A percentile compares a stretch with the other conserved stretches of the same genome.
Evolutionary conservation across 2,888 invertebrate species (phyloP).

Genomic region (Agapetus fuscipes): DNA sequence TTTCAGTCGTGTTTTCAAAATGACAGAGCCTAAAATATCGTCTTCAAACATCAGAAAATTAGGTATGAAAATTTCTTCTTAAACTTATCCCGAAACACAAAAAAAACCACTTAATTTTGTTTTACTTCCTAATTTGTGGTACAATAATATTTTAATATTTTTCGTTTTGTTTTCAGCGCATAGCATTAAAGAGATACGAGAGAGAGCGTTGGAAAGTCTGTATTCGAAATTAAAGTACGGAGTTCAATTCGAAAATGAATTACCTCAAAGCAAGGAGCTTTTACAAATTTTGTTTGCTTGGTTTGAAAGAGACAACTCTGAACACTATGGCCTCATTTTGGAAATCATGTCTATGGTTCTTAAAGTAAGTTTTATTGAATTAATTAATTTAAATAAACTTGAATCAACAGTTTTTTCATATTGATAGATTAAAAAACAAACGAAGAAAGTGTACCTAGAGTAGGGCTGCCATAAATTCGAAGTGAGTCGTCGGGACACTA

Average conservation of each 20-base stretch:
- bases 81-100: slow-evolving; percentile 3
- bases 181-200: slow-evolving; percentile 47
- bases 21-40: slow-evolving; percentile 22
- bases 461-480: no score
- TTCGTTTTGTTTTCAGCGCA: slow-evolving; percentile 47
- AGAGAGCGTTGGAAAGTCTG: slow-evolving; percentile 43
- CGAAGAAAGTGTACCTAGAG: background rate
- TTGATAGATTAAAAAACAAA: slow-evolving; percentile 3
- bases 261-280: slow-evolving; percentile 48
- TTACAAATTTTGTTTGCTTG: slow-evolving; percentile 50
- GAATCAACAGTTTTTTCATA: background rate
- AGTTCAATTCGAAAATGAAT: slow-evolving; percentile 50
- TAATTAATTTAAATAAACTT: background rate
- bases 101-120: slow-evolving; percentile 10
- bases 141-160: no score
- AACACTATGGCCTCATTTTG: slow-evolving; percentile 48
- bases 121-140: slow-evolving; percentile 8
- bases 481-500: no score
- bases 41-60: slow-evolving; percentile 33
- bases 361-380: slow-evolving; percentile 35
- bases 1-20: no score
- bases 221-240: slow-evolving; percentile 54
- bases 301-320: slow-evolving; percentile 47
- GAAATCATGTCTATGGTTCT: slow-evolving; percentile 45
- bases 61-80: slow-evolving; percentile 24